Evolutionary conservation across 2,797 vertebrate species (phyloP), one percentile per base, ranked within the genome.

Genomic region (Euphonia xanthogaster): DNA sequence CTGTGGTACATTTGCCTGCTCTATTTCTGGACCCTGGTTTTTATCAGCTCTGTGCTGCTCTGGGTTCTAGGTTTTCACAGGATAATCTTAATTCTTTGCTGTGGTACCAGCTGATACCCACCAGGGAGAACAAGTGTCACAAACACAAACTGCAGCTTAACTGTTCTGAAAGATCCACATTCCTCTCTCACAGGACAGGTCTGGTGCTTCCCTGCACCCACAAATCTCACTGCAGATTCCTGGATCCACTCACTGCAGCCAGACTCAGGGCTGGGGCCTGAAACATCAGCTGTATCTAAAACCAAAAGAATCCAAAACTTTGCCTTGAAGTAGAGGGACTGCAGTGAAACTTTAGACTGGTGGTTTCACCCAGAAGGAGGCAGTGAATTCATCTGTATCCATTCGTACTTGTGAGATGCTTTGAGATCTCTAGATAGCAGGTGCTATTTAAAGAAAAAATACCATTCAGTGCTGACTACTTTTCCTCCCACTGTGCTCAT

Each of bases 401-500:
- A 86, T 85, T 63, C 75, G 70, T 25, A 79, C 63, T 66, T 78
- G 73, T 67, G 80, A 81, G 71, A 61, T 76, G 90, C 71, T 96
- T 73, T 81, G 48, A 83, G 88, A 80, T 87, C 90, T 89, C 81
- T n/a, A 66, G 65, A 83, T 58, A 95, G 89, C 89, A 94, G 72
- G 61, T 86, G 66, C 94, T 96, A 93, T 94, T 93, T 96, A 96
- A 96, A 89, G 95, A 54, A 83, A 88, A 92, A 93, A 39, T 47
- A 55, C 89, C 51, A 48, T 86, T 95, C 57, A 45, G 30, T 37
- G 60, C 79, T 89, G 84, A 68, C 67, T 92, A 40, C 48, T 90
- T 93, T 81, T 86, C 73, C 72, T 95, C 82, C 91, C 70, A 81
- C 91, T 48, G 68, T 74, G 76, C 73, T 96, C 76, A 42, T 88